These are phyloP conservation scores for Phallusia fumigata DNA, from an alignment of 23 tunicate species.

Conservation along the genomic window DNA sequence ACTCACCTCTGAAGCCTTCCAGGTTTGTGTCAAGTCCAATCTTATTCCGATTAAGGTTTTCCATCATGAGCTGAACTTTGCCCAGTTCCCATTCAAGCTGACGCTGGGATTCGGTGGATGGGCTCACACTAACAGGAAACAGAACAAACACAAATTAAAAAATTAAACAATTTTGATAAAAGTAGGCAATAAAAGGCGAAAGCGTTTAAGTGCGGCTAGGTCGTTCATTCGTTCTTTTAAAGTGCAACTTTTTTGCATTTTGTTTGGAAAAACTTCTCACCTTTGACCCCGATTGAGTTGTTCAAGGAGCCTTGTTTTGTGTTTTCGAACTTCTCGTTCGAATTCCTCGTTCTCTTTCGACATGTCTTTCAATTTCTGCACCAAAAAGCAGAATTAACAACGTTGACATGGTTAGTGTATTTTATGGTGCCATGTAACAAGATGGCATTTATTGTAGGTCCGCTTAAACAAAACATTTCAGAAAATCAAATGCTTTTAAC, in stretches of 20 bases:
- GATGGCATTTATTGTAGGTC: no score
- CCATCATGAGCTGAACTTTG: constrained; percentile 57
- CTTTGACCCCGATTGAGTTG: constrained; percentile 29
- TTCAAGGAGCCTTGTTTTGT: constrained; percentile 45
- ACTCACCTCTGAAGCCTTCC: constrained; percentile 25
- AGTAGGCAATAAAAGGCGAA: not conserved
- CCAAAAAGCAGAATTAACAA: not conserved
- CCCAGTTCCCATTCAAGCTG: constrained; percentile 75
- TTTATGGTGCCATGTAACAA: no score
- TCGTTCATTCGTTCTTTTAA: no score
- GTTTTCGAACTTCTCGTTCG: constrained; percentile 43
- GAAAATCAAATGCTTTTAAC: not conserved
- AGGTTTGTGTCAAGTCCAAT: constrained; percentile 19
- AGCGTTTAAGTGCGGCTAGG: not conserved
- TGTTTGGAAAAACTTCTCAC: not conserved
- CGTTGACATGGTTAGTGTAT: no score
- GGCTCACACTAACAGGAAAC: constrained; percentile 4
- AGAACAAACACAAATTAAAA: no score
- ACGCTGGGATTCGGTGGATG: constrained; percentile 25
- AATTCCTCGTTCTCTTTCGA: constrained; percentile 45
- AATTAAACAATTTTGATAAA: not conserved
- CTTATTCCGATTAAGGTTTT: constrained; percentile 52
- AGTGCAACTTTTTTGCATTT: no score
- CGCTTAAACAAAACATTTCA: no score
- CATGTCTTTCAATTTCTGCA: constrained; percentile 62